Percentiles rank a stretch among this genome's conserved stretches.
These are phyloP conservation scores for Tetragnatha montana DNA, from an alignment of 2,888 invertebrate genomes.

Conservation along the genomic window DNA sequence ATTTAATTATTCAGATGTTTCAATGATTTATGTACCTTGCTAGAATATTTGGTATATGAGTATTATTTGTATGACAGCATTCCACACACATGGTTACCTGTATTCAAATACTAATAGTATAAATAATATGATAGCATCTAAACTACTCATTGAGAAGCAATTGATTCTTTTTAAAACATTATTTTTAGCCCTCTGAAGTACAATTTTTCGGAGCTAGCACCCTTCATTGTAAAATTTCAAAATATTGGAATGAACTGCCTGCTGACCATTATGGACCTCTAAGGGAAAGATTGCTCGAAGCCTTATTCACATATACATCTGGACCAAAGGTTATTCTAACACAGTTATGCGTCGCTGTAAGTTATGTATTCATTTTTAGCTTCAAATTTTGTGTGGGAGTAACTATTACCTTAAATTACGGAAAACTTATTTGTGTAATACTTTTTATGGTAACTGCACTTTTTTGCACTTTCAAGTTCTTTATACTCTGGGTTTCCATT, in stretches of 20 bases:
- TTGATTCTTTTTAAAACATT: not conserved
- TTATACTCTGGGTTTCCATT: too few species aligned
- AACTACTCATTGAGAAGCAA: too few species aligned
- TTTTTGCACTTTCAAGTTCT: not conserved
- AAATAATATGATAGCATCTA: too few species aligned
- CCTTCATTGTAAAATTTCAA: constrained; percentile 89
- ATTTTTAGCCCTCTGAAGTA: constrained; percentile 86
- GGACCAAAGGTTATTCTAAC: constrained; percentile 91
- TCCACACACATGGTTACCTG: too few species aligned
- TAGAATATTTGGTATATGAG: too few species aligned
- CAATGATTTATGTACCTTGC: too few species aligned
- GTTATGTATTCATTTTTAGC: constrained; percentile 75
- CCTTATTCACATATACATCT: constrained; percentile 85
- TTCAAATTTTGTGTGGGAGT: not conserved
- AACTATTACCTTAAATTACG: not conserved
- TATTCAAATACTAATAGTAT: too few species aligned
- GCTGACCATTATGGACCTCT: constrained; percentile 85
- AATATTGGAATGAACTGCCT: constrained; percentile 91
- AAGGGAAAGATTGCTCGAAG: constrained; percentile 85
- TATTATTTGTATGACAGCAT: too few species aligned
- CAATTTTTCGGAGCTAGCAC: constrained; percentile 96
- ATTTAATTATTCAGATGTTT: too few species aligned
- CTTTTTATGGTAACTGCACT: not conserved
- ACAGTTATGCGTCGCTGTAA: constrained; percentile 90
- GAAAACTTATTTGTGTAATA: not conserved